Evolutionary conservation across 1,140 invertebrate genomes (phyloP).

Genomic region (Chlorops oryzae): DNA sequence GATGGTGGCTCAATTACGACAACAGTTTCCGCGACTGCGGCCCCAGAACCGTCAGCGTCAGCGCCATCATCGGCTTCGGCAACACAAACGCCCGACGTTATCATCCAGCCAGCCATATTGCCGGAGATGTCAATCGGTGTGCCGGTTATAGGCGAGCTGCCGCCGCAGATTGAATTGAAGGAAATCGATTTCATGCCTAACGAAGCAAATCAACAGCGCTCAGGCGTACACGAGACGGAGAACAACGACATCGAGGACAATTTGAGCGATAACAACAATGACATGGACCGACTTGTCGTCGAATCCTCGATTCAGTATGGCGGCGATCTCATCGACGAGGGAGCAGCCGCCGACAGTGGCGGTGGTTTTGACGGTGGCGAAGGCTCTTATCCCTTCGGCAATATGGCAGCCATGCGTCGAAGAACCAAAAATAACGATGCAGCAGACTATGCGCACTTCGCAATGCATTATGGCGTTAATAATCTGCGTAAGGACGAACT

Average conservation of each 20-base stretch:
- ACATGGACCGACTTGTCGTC: constrained; percentile 7
- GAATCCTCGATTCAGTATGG: constrained; percentile 44
- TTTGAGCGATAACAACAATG: constrained; percentile 7
- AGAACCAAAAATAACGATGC: constrained; percentile 2
- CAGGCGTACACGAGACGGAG: constrained; percentile 5
- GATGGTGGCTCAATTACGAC: constrained; percentile 1
- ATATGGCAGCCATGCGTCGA: constrained; percentile 20
- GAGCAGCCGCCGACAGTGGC: constrained; percentile 20
- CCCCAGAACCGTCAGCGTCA: background rate
- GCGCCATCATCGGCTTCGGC: constrained; percentile 3
- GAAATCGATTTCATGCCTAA: constrained; percentile 46
- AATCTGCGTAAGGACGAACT: constrained; percentile 39
- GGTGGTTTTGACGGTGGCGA: constrained; percentile 42
- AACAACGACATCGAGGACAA: constrained; percentile 7
- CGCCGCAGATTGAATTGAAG: constrained; percentile 45
- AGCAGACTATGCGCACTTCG: constrained; percentile 11
- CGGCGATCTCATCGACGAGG: constrained; percentile 41
- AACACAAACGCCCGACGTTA: constrained; percentile 31
- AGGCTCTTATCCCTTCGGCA: constrained; percentile 42
- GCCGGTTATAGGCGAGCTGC: constrained; percentile 44
- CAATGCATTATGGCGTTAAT: constrained; percentile 21
- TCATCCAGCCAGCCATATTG: constrained; percentile 43
- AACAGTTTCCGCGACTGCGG: background rate
- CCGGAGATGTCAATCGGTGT: constrained; percentile 45
- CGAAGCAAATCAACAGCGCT: constrained; percentile 20